phyloP scores from a whole-genome alignment of 2,113 vertebrate species.

The Nothocercus julius region DNA sequence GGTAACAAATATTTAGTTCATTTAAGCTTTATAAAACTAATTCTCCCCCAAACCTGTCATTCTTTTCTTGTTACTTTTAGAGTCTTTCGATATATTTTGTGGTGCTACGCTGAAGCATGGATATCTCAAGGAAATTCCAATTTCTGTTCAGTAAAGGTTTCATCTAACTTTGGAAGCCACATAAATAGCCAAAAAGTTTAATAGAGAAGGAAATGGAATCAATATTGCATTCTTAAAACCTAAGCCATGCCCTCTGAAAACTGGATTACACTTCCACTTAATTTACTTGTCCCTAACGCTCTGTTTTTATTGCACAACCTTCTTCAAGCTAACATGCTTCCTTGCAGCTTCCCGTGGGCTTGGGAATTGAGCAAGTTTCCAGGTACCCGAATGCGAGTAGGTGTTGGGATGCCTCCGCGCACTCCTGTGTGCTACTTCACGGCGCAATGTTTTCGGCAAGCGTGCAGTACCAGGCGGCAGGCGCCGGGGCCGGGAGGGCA shows the following conservation, averaged over 20 bases:
- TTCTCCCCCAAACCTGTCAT: neutral
- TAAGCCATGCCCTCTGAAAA: neutral
- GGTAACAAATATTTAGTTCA: neutral
- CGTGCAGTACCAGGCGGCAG: conserved; percentile 37
- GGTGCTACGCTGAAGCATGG: neutral
- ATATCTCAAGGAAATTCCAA: neutral
- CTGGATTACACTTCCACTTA: neutral
- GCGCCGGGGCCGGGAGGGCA: neutral
- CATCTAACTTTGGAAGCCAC: neutral
- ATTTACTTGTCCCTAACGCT: neutral
- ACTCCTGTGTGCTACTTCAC: conserved; percentile 54
- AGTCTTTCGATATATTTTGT: neutral
- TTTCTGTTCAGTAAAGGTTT: neutral
- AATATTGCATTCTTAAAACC: conserved; percentile 9
- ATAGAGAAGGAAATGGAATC: neutral
- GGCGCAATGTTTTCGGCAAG: conserved; percentile 43
- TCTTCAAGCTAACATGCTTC: neutral
- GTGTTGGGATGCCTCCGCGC: neutral
- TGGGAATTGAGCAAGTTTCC: conserved; percentile 8
- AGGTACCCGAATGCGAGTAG: neutral
- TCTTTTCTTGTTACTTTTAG: neutral
- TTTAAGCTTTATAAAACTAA: neutral
- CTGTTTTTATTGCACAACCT: neutral
- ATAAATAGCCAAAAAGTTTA: neutral
- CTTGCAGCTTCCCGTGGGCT: neutral